These are phyloP conservation scores for Pterocles burchelli DNA, from an alignment of 2,113 vertebrate genomes.

Conservation along the genomic window DNA sequence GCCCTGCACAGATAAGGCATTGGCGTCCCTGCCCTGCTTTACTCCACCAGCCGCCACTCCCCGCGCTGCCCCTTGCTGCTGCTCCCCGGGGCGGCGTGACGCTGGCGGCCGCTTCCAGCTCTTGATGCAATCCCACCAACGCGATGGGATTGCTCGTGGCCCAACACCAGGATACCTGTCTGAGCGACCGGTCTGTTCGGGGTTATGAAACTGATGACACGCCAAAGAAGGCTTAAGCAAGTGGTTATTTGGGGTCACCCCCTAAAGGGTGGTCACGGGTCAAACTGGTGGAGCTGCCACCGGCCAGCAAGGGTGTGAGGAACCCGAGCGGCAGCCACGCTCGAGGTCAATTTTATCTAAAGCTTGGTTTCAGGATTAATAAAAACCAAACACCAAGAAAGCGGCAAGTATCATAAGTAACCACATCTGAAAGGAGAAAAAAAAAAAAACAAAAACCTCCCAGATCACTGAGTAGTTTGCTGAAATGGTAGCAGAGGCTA, in stretches of 20 bases:
- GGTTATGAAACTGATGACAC: background rate
- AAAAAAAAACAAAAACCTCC: background rate
- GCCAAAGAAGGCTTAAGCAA: background rate
- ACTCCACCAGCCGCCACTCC: background rate
- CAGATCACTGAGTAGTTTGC: background rate
- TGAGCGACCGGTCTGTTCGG: accelerated
- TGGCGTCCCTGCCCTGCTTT: background rate
- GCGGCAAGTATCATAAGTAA: background rate
- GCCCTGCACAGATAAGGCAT: background rate
- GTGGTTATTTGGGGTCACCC: background rate
- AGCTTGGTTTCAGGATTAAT: background rate
- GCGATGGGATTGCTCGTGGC: background rate
- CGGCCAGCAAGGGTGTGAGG: accelerated
- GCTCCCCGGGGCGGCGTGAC: background rate
- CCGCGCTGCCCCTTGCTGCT: background rate
- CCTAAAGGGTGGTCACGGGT: accelerated
- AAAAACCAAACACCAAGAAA: background rate
- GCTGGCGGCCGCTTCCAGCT: background rate
- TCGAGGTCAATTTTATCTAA: background rate
- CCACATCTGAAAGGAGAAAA: background rate
- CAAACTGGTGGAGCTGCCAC: background rate
- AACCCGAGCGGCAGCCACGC: background rate
- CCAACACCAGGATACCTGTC: accelerated
- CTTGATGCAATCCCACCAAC: background rate
- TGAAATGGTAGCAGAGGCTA: slow-evolving; percentile 66